phyloP scores from a whole-genome alignment of 2,888 invertebrate genomes.

The Patella pellucida region DNA sequence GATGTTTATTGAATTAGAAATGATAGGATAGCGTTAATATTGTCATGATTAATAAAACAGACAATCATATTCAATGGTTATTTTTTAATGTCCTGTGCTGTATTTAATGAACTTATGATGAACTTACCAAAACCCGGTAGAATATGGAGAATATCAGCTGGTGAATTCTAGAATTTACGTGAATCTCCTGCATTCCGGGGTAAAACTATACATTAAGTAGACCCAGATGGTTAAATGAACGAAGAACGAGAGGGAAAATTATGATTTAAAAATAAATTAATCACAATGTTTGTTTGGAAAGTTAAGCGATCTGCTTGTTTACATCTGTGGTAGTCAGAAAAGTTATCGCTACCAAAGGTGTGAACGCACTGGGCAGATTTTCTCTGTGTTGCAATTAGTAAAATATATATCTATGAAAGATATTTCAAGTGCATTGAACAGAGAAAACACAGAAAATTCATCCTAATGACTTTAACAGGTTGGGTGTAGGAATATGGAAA shows the following conservation, averaged over 20 bases:
- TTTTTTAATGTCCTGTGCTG: no score
- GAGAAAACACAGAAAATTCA: no score
- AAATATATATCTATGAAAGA: no score
- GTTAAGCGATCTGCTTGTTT: not conserved
- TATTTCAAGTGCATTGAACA: no score
- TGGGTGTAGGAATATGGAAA: not conserved
- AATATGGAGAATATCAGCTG: not conserved
- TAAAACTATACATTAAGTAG: not conserved
- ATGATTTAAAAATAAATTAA: slow-evolving; percentile 8
- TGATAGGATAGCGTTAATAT: no score
- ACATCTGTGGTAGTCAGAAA: not conserved
- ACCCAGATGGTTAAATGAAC: not conserved
- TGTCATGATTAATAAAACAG: no score
- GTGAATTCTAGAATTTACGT: not conserved
- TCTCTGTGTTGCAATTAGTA: not conserved
- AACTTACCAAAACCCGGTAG: no score
- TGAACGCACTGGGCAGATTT: not conserved
- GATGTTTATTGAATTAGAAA: no score
- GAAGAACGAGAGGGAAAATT: not conserved
- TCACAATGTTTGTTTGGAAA: not conserved
- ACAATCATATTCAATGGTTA: no score
- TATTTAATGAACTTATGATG: no score
- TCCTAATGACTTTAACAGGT: not conserved
- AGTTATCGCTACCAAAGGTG: not conserved
- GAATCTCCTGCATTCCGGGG: no score